Base-by-base conservation (phyloP, 2,888 invertebrate species). In the Leptinotarsa rubiginosa region DNA sequence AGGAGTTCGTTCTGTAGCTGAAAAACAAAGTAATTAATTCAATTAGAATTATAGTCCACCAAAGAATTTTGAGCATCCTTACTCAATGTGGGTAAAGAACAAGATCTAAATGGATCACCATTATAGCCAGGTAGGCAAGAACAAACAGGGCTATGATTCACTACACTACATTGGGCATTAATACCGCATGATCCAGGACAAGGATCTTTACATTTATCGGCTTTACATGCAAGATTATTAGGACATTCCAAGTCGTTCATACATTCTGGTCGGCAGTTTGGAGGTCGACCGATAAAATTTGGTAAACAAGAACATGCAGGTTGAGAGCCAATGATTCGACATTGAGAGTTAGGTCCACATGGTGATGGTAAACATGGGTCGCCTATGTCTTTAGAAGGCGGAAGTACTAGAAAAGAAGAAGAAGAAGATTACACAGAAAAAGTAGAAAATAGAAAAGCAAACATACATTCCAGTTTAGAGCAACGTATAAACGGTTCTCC, bases 181-280 rank as follows among this genome's bases (percentile, higher is more conserved):
- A 90, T 89, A 68, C 96, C 96, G 84, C 97, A 97, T 0, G 90
- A 89, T 74, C 94, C 94, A 69, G 92, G 91, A 83, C 97, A 97
- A 22, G 96, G 96, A 88, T 96, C 94, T 84, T 91, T 91, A 85
- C 96, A 97, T 76, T 92, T 92, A 84, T 95, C 94, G 84, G 94
- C 93, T 75, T 92, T 89, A 84, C 97, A 97, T 73, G 96, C 94
- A 76, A 94, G 90, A 84, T 94, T 93, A 82, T 92, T 93, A 2
- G 95, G 92, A 84, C 96, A 96, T 87, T 96, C 96, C 12, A 94
- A 92, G 83, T 93, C 92, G 77, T 92, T 93, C 4, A 92, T 92
- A 85, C 96, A 96, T 87, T 96, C 95, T 0, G 96, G 95, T 83
- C 95, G 90, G 84, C 96, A 96, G 84, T 95, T 95, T 47, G 96